Conservation (phyloP, 2,113 vertebrate species). For the Rhegmatorhina hoffmannsi region DNA sequence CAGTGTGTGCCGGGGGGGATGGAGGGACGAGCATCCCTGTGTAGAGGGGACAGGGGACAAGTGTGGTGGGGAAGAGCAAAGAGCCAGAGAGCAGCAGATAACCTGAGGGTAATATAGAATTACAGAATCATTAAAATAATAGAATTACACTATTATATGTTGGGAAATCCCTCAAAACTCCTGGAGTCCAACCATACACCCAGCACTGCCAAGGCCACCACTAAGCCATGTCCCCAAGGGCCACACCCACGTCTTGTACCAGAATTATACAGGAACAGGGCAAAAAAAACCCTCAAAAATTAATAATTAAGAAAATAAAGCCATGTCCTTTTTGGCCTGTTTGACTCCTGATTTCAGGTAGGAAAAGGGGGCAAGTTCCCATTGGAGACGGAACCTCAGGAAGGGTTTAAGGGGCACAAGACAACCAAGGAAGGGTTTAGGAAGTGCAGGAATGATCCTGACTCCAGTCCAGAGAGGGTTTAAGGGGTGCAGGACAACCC, state of each 20-base stretch:
- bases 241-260: neutral
- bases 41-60: neutral
- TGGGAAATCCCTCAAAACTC: neutral
- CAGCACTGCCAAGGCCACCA: neutral
- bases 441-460: neutral
- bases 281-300: fast-evolving
- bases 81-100: neutral
- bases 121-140: fast-evolving
- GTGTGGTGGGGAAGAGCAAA: neutral
- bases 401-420: neutral
- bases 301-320: too few species aligned
- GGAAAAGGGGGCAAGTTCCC: neutral
- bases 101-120: fast-evolving
- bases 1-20: neutral
- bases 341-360: neutral
- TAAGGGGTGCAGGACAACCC: neutral
- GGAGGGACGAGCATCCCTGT: neutral
- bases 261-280: neutral
- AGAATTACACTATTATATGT: neutral
- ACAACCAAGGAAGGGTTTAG: fast-evolving
- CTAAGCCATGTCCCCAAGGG: fast-evolving
- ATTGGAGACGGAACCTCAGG: neutral
- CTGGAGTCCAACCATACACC: fast-evolving
- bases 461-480: neutral
- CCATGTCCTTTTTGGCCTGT: neutral